phyloP scores from a whole-genome alignment of 2,888 invertebrate species.

The Cheilosia urbana region DNA sequence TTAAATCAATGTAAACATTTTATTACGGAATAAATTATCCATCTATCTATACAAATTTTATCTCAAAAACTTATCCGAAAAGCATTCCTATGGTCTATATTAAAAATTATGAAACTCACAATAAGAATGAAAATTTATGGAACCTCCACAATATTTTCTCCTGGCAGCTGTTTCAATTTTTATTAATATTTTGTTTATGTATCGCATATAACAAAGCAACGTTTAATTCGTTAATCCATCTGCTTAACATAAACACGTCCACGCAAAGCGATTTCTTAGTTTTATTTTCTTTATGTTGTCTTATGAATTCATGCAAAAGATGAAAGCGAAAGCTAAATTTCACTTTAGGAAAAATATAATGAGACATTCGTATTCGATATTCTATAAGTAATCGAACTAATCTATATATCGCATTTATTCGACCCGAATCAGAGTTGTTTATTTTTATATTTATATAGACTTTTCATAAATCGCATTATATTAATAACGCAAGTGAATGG shows the following conservation, averaged over 20 bases:
- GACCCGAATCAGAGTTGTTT: not conserved
- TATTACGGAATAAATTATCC: no score
- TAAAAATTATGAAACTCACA: conserved; percentile 12
- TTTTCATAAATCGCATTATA: conserved; percentile 33
- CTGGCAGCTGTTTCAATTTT: not conserved
- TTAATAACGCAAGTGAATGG: conserved; percentile 41
- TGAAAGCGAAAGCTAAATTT: conserved; percentile 47
- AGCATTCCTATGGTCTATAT: not conserved
- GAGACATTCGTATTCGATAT: not conserved
- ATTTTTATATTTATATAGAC: not conserved
- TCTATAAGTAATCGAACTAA: conserved; percentile 30
- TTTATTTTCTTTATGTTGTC: not conserved
- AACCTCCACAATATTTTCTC: conserved; percentile 1
- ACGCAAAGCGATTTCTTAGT: conserved; percentile 4
- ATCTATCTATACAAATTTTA: no score
- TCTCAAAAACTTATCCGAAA: no score
- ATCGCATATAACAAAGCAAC: conserved; percentile 2
- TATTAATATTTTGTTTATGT: not conserved
- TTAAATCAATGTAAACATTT: no score
- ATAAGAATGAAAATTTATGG: conserved; percentile 49
- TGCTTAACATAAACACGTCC: conserved; percentile 5
- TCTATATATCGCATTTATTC: conserved; percentile 10
- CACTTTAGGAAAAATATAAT: not conserved
- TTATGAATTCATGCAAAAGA: conserved; percentile 46
- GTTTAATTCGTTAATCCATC: conserved; percentile 41